Percentiles rank a stretch among this genome's conserved stretches.
Evolutionary conservation across 2,888 invertebrate genomes (phyloP).

Genomic region (Enchytraeus crypticus): DNA sequence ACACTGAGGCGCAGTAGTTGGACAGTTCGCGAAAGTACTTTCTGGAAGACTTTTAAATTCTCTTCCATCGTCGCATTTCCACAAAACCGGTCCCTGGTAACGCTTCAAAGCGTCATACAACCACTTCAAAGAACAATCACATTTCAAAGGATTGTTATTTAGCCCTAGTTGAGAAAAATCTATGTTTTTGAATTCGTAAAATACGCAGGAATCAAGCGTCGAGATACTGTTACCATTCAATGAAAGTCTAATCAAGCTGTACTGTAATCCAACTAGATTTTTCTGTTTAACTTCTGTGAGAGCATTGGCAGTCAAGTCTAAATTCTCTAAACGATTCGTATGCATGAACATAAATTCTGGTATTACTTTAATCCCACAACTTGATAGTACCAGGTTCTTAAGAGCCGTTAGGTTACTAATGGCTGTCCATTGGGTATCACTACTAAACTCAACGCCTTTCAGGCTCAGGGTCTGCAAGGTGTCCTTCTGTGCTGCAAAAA

Average conservation of each 20-base stretch:
- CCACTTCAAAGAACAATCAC: constrained; percentile 12
- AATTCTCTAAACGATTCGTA: neutral
- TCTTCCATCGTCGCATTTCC: constrained; percentile 1
- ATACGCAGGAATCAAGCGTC: constrained; percentile 1
- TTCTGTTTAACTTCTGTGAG: constrained; percentile 1
- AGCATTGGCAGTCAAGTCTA: constrained; percentile 1
- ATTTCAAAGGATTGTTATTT: constrained; percentile 9
- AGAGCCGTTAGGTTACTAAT: neutral
- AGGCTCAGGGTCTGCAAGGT: constrained; percentile 1
- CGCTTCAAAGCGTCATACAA: neutral
- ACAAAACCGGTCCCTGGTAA: neutral
- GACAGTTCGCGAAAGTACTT: neutral
- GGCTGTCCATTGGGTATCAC: neutral
- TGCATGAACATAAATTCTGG: constrained; percentile 3
- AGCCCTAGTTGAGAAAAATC: constrained; percentile 6
- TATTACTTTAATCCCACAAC: neutral
- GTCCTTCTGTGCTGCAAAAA: neutral
- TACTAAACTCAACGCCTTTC: neutral
- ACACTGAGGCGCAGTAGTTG: neutral
- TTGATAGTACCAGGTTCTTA: neutral
- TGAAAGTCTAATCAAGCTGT: neutral
- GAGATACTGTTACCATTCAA: neutral
- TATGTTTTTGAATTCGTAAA: constrained; percentile 3
- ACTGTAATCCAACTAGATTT: constrained; percentile 2
- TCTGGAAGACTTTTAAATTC: neutral